A percentile compares a stretch with the other conserved stretches of the same genome.
phyloP scores from a whole-genome alignment of 2,888 invertebrate genomes.

The Sylvicola cinctus region DNA sequence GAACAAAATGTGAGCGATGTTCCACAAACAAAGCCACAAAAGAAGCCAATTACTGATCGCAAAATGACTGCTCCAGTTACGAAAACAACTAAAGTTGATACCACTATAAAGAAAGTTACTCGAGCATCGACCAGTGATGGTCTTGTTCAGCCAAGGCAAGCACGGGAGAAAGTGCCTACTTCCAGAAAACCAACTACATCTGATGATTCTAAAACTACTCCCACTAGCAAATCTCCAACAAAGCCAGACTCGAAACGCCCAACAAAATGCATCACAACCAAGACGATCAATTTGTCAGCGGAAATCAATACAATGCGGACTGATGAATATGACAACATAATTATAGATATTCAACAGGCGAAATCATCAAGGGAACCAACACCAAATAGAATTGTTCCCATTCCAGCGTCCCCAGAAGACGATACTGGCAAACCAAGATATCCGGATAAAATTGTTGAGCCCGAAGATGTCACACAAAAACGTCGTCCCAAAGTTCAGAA shows the following conservation, averaged over 20 bases:
- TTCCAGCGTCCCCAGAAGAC: slow-evolving; percentile 36
- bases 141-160: slow-evolving; percentile 29
- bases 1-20: slow-evolving; percentile 2
- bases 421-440: slow-evolving; percentile 42
- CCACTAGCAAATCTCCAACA: not conserved
- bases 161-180: slow-evolving; percentile 9
- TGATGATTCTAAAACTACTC: slow-evolving; percentile 4
- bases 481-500: slow-evolving; percentile 25
- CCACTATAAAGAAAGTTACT: slow-evolving; percentile 27
- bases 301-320: slow-evolving; percentile 28
- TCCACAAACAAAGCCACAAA: slow-evolving; percentile 7
- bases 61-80: slow-evolving; percentile 25
- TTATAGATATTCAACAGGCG: slow-evolving; percentile 47
- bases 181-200: slow-evolving; percentile 11
- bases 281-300: slow-evolving; percentile 28
- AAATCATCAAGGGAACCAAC: slow-evolving; percentile 57
- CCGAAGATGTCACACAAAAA: slow-evolving; percentile 38
- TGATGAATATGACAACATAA: slow-evolving; percentile 33
- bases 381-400: slow-evolving; percentile 47
- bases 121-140: slow-evolving; percentile 33
- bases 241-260: slow-evolving; percentile 11
- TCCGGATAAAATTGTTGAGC: slow-evolving; percentile 54
- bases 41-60: slow-evolving; percentile 23
- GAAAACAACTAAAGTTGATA: slow-evolving; percentile 25
- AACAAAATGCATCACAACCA: slow-evolving; percentile 29